phyloP scores from a whole-genome alignment of 2,888 invertebrate species.

The Smittia sp. region DNA sequence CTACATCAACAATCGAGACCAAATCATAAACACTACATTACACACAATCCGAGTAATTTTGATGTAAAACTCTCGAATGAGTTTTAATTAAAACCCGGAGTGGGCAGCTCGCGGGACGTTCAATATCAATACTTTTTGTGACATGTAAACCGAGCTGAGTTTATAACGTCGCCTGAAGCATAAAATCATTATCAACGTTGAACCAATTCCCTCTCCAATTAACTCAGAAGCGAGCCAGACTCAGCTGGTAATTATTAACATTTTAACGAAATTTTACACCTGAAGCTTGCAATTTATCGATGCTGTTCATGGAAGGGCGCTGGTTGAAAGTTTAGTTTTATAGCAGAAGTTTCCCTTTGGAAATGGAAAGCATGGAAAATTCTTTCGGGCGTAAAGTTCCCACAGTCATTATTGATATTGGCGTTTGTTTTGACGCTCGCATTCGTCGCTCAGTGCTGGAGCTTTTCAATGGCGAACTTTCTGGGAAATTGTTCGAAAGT shows the following conservation, averaged over 20 bases:
- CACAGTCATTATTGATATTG: conserved; percentile 38
- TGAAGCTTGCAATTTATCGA: conserved; percentile 28
- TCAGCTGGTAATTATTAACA: conserved; percentile 22
- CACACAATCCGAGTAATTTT: no score
- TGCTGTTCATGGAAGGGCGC: conserved; percentile 14
- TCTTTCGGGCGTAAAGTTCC: conserved; percentile 4
- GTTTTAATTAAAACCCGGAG: not conserved
- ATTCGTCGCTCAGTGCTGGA: not conserved
- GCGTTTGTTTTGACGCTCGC: not conserved
- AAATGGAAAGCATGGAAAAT: conserved; percentile 13
- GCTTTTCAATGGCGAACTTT: not conserved
- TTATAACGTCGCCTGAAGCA: not conserved
- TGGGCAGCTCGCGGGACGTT: not conserved
- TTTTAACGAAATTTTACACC: conserved; percentile 33
- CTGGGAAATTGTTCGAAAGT: not conserved
- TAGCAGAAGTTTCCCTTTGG: not conserved
- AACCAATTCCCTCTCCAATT: not conserved
- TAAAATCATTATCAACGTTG: not conserved
- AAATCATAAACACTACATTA: not conserved
- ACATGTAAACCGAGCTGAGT: not conserved
- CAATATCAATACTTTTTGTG: not conserved
- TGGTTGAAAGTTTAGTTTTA: not conserved
- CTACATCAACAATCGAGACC: no score
- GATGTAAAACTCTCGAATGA: not conserved
- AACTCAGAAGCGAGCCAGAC: not conserved